Base-by-base conservation (phyloP, 2,113 vertebrate species). In the Picathartes gymnocephalus region DNA sequence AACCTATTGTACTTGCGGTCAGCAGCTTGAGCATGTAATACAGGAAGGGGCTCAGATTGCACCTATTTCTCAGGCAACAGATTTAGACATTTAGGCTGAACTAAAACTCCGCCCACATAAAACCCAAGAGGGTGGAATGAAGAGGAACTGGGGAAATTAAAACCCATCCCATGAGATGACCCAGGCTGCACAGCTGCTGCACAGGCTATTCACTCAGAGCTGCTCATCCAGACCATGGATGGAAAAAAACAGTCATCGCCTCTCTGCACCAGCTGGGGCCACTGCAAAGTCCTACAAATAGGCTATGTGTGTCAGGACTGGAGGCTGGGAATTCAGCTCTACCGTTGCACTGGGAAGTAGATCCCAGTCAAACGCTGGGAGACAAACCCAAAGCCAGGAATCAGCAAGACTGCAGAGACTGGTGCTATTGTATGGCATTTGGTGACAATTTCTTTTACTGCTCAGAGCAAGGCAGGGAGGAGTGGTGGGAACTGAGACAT, bases 81-180 rank as follows among this genome's bases (percentile, higher is more conserved):
- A 93, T 97, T 96, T 95, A 95, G 90, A 82, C 50, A 53, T 96
- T 93, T 82, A 96, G 88, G 60, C 47, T 92, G 64, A 92, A 81
- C 42, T 83, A 45, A 88, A 95, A 86, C 72, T 71, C 93, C 68
- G 81, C 93, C 92, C 93, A 88, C 60, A 11, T 48, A 93, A 93
- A 88, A 90, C 90, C 90, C 56, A 10, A 74, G 88, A 81, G 85
- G 9, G 22, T 83, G 72, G 88, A 94, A 94, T 72, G 83, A 92
- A 89, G 76, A 93, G 69, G 56, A 47, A 66, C 77, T 91, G 53
- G 91, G 83, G 76, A 97, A 96, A 95, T 95, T 81, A 91, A 92
- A 95, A 83, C 71, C 68, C 16, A 16, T 91, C 90, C 85, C 40
- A 7, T 77, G 93, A 92, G 87, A 74, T 31, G 53, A 69, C 48